Conservation (phyloP, 1,140 invertebrate species). For the Heliconius hermathena region DNA sequence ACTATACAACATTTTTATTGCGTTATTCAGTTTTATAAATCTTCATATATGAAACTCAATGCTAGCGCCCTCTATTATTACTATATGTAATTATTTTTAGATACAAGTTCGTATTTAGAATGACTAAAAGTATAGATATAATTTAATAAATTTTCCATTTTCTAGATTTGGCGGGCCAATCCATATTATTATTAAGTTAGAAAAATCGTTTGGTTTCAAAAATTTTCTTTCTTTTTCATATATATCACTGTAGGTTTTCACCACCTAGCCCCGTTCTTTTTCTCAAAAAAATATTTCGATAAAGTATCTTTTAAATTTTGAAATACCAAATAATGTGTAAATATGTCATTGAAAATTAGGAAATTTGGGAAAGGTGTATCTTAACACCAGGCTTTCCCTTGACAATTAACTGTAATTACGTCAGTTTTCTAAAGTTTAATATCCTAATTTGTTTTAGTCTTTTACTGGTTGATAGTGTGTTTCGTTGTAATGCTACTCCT, state of each 20-base stretch:
- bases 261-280: not conserved
- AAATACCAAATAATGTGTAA: not conserved
- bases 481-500: too few species aligned
- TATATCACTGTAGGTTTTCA: too few species aligned
- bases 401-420: too few species aligned
- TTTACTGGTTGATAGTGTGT: too few species aligned
- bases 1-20: not conserved
- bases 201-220: too few species aligned
- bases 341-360: not conserved
- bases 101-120: not conserved
- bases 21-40: not conserved
- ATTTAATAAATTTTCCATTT: not conserved
- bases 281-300: not conserved
- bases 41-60: not conserved
- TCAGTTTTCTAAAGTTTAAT: too few species aligned
- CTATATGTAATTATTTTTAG: not conserved
- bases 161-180: not conserved
- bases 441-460: too few species aligned
- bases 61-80: not conserved
- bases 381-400: too few species aligned
- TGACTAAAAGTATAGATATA: not conserved
- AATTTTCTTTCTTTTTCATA: too few species aligned
- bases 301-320: not conserved
- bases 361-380: not conserved
- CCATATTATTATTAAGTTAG: too few species aligned